Percentiles rank a stretch among this genome's conserved stretches.
These are phyloP conservation scores for Dreissena polymorpha DNA, from an alignment of 1,140 invertebrate species.

Conservation along the genomic window DNA sequence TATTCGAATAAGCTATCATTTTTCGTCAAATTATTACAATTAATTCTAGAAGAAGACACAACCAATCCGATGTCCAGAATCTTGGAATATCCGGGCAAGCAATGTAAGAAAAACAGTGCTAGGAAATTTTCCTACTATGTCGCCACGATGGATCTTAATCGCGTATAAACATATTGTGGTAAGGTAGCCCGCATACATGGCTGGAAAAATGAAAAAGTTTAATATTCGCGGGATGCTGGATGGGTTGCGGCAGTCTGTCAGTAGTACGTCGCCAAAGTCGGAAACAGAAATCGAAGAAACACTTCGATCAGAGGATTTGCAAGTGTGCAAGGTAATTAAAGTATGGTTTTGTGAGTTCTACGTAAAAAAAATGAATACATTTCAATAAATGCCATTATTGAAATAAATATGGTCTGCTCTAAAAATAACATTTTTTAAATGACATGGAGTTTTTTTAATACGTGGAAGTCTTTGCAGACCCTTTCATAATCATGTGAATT, in stretches of 20 bases:
- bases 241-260: conserved; percentile 71
- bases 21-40: conserved; percentile 58
- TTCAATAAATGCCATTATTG: no score
- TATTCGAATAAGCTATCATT: not conserved
- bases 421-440: no score
- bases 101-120: conserved; percentile 24
- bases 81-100: conserved; percentile 54
- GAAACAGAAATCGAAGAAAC: conserved; percentile 75
- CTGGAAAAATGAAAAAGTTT: conserved; percentile 73
- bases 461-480: no score
- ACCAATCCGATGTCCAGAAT: conserved; percentile 38
- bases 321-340: conserved; percentile 73
- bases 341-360: not conserved
- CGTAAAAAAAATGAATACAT: not conserved
- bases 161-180: conserved; percentile 1
- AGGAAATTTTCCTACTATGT: conserved; percentile 20
- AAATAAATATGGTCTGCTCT: no score
- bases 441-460: no score
- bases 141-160: not conserved
- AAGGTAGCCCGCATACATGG: conserved; percentile 23
- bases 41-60: conserved; percentile 33
- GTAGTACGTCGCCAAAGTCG: conserved; percentile 69
- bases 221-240: conserved; percentile 72
- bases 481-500: no score
- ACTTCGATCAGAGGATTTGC: conserved; percentile 72